These are phyloP conservation scores for Melanotaenia trifasciata DNA, from an alignment of 2,797 vertebrate species.

Conservation along the genomic window DNA sequence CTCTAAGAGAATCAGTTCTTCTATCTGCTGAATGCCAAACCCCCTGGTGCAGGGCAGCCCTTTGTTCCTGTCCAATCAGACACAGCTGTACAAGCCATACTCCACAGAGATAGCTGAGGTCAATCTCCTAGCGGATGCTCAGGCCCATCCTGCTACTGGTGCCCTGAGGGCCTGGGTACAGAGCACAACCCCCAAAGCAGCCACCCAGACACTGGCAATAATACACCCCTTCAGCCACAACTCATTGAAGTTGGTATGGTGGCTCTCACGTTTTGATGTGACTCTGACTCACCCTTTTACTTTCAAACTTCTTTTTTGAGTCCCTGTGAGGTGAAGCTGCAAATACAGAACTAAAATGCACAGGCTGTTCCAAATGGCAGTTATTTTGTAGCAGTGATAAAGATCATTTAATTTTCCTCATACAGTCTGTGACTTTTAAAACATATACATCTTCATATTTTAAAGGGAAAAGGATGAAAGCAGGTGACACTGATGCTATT, in stretches of 20 bases:
- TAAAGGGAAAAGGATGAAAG: constrained; percentile 9
- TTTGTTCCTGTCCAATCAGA: constrained; percentile 80
- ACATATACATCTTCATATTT: not conserved
- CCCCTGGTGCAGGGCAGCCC: constrained; percentile 56
- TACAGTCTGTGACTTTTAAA: not conserved
- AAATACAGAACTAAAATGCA: constrained; percentile 9
- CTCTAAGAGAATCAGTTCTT: constrained; percentile 42
- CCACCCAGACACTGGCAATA: constrained; percentile 77
- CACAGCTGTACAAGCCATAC: constrained; percentile 84
- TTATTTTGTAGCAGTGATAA: not conserved
- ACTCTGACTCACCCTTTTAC: constrained; percentile 37
- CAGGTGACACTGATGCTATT: constrained; percentile 29
- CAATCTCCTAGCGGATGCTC: constrained; percentile 79
- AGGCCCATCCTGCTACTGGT: constrained; percentile 81
- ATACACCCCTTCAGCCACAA: constrained; percentile 69
- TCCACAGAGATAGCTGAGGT: constrained; percentile 75
- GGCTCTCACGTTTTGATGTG: constrained; percentile 25
- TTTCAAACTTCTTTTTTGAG: constrained; percentile 16
- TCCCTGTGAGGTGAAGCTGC: constrained; percentile 1
- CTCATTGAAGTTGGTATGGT: constrained; percentile 20
- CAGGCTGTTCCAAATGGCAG: not conserved
- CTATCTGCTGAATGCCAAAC: constrained; percentile 64
- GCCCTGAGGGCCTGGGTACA: constrained; percentile 77
- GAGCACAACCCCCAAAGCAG: constrained; percentile 74
- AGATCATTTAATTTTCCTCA: not conserved